phyloP scores from a whole-genome alignment of 1,140 invertebrate genomes.

The Drosophila sechellia region DNA sequence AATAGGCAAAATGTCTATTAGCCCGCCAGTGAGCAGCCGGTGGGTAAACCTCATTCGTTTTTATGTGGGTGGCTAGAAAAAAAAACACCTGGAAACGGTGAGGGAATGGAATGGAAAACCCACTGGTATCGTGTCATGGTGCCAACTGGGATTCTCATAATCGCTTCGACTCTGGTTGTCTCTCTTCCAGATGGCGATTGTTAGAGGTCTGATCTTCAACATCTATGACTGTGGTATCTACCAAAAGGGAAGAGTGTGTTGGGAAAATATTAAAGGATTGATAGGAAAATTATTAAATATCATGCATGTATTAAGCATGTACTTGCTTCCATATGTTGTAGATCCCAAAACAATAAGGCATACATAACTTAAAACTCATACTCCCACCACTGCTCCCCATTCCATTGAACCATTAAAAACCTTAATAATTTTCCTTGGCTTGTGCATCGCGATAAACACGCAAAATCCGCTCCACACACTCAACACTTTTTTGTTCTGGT shows the following conservation, averaged over 20 bases:
- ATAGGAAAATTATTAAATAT: too few species aligned
- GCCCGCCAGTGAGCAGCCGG: conserved; percentile 9
- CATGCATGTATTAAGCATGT: too few species aligned
- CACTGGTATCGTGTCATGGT: conserved; percentile 22
- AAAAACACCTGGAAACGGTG: background rate
- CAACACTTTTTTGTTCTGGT: conserved; percentile 50
- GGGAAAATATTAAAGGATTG: too few species aligned
- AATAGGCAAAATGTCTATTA: conserved; percentile 83
- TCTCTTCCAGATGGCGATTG: conserved; percentile 33
- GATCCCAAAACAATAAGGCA: too few species aligned
- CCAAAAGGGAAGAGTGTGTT: conserved; percentile 1
- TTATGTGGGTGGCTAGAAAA: conserved; percentile 34
- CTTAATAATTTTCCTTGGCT: conserved; percentile 52
- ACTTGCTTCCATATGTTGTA: background rate
- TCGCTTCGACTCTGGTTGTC: conserved; percentile 15
- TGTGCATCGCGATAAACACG: conserved; percentile 76
- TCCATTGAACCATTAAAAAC: conserved; percentile 39
- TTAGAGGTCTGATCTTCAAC: conserved; percentile 19
- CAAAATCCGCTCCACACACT: conserved; percentile 60
- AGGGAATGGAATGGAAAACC: background rate
- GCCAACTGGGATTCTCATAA: conserved; percentile 40
- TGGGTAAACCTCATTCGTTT: conserved; percentile 14
- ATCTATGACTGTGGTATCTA: conserved; percentile 14
- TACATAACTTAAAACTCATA: too few species aligned
- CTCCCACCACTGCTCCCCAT: background rate